phyloP scores from a whole-genome alignment of 2,113 vertebrate species.

The Tupaia chinensis region DNA sequence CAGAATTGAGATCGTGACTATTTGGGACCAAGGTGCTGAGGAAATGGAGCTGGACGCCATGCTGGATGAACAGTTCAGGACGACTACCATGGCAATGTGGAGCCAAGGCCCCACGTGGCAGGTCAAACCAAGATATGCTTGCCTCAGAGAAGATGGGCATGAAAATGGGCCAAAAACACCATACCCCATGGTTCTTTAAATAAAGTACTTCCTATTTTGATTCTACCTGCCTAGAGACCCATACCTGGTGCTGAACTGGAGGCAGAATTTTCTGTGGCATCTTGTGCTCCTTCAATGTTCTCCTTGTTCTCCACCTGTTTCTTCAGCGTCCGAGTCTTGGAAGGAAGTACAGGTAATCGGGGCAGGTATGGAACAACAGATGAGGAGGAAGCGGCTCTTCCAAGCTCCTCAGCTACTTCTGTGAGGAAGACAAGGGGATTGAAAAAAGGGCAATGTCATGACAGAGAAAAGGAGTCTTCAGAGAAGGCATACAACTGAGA shows the following conservation, averaged over 20 bases:
- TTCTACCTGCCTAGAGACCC: background rate
- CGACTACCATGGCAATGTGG: background rate
- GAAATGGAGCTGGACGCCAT: background rate
- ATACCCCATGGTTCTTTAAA: background rate
- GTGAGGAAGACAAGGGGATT: conserved; percentile 52
- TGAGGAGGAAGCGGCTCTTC: conserved; percentile 93
- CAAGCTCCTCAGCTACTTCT: conserved; percentile 98
- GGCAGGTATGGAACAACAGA: conserved; percentile 91
- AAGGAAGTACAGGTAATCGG: conserved; percentile 95
- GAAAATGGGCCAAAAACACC: background rate
- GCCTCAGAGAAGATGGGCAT: background rate
- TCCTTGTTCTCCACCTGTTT: conserved; percentile 98
- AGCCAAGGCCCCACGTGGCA: background rate
- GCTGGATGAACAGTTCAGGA: fast-evolving
- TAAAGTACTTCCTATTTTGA: background rate
- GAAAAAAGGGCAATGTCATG: background rate
- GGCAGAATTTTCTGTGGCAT: conserved; percentile 86
- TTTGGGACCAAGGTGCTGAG: background rate
- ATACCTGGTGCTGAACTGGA: conserved; percentile 90
- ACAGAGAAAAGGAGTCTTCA: background rate
- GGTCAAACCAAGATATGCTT: background rate
- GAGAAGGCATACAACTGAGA: background rate
- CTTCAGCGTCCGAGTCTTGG: conserved; percentile 94
- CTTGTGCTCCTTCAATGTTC: conserved; percentile 94
- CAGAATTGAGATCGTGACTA: background rate